Conservation (phyloP, 2,797 vertebrate species). For the Sylvilagus floridanus region DNA sequence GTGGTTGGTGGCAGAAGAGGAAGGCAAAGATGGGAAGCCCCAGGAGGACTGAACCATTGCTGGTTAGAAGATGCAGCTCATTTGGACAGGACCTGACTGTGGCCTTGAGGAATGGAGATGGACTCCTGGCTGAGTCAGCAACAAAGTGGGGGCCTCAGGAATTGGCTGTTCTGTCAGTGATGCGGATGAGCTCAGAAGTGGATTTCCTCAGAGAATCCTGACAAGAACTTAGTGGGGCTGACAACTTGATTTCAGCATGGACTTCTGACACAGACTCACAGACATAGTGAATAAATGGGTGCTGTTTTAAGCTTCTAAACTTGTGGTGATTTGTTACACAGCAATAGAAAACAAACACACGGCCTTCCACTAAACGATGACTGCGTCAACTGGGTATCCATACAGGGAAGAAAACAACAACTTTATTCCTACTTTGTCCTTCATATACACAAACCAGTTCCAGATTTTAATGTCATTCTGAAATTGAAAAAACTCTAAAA, state of each 20-base stretch:
- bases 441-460: background rate
- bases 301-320: background rate
- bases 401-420: background rate
- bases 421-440: background rate
- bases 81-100: background rate
- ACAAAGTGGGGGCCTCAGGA: background rate
- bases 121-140: background rate
- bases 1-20: slow-evolving; percentile 9
- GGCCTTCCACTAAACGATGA: background rate
- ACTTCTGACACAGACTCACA: background rate
- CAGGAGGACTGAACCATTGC: background rate
- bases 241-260: background rate
- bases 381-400: background rate
- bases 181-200: background rate
- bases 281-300: background rate
- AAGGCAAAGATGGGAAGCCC: background rate
- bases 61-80: background rate
- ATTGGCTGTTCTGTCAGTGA: background rate
- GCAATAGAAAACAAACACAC: background rate
- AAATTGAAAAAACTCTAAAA: slow-evolving; percentile 40
- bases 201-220: background rate
- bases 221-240: background rate
- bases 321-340: background rate
- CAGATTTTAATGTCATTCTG: slow-evolving; percentile 33
- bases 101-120: background rate